A percentile compares a stretch with the other conserved stretches of the same genome.
phyloP scores from a whole-genome alignment of 2,113 vertebrate species.

The Bos javanicus region DNA sequence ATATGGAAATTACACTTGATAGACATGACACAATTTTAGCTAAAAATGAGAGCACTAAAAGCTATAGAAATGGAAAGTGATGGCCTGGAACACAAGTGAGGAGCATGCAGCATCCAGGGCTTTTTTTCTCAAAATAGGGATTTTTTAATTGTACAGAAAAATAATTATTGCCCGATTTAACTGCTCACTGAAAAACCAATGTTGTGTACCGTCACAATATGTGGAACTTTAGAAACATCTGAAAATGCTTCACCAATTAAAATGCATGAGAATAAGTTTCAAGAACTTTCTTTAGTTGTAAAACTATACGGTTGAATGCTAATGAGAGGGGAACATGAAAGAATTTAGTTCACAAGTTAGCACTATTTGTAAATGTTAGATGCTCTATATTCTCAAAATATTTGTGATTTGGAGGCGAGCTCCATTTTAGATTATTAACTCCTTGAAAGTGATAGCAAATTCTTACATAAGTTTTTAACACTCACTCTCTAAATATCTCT shows the following conservation, averaged over 20 bases:
- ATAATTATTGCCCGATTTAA: neutral
- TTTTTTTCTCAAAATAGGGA: neutral
- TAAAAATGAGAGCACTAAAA: conserved; percentile 35
- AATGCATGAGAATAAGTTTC: neutral
- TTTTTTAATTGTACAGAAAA: neutral
- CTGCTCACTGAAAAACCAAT: neutral
- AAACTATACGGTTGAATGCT: neutral
- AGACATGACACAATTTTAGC: conserved; percentile 32
- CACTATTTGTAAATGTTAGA: neutral
- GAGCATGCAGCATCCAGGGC: neutral
- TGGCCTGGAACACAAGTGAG: neutral
- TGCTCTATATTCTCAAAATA: neutral
- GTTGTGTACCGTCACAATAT: neutral
- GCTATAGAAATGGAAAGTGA: neutral
- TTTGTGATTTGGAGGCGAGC: neutral
- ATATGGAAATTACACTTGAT: conserved; percentile 56
- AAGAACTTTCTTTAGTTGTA: neutral
- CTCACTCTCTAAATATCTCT: neutral
- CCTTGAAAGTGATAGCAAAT: neutral
- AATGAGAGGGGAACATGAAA: neutral
- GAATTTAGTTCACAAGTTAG: neutral
- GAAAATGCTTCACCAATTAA: neutral
- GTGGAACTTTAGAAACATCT: neutral
- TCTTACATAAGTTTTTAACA: neutral
- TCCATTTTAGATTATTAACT: neutral